Conservation (phyloP, 2,797 vertebrate species). For the Huso huso region DNA sequence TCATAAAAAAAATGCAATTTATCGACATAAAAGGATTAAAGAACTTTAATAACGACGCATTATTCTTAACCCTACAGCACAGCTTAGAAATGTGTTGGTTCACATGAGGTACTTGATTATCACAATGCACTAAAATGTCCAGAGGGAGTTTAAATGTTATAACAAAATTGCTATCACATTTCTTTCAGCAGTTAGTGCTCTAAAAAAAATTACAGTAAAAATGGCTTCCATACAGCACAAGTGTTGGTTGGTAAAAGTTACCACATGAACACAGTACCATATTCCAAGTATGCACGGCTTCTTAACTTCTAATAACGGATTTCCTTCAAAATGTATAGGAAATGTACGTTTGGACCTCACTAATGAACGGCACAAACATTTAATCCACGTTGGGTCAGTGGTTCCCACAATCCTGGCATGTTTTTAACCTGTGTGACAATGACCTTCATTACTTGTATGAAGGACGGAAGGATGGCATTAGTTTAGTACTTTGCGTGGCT, state of each 20-base stretch:
- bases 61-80: background rate
- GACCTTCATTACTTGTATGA: too few relatives aligned
- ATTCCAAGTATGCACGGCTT: slow-evolving; percentile 27
- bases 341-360: too few relatives aligned
- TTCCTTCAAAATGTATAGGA: too few relatives aligned
- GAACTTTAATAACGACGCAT: too few relatives aligned
- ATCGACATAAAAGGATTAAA: too few relatives aligned
- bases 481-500: too few relatives aligned
- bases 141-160: slow-evolving; percentile 23
- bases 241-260: slow-evolving; percentile 41
- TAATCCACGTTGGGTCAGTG: too few relatives aligned
- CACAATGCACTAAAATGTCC: slow-evolving; percentile 23
- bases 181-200: slow-evolving; percentile 33
- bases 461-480: too few relatives aligned
- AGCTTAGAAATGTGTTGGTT: background rate
- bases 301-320: slow-evolving; percentile 34
- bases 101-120: slow-evolving; percentile 17
- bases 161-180: slow-evolving; percentile 45
- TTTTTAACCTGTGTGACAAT: too few relatives aligned
- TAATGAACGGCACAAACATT: too few relatives aligned
- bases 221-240: slow-evolving; percentile 48
- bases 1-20: too few relatives aligned
- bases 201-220: slow-evolving; percentile 37
- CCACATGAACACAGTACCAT: slow-evolving; percentile 44
- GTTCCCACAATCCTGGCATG: too few relatives aligned